Percentiles rank a stretch among this genome's conserved stretches.
Evolutionary conservation across 2,797 vertebrate species (phyloP).

Genomic region (Cirrhinus mrigala): DNA sequence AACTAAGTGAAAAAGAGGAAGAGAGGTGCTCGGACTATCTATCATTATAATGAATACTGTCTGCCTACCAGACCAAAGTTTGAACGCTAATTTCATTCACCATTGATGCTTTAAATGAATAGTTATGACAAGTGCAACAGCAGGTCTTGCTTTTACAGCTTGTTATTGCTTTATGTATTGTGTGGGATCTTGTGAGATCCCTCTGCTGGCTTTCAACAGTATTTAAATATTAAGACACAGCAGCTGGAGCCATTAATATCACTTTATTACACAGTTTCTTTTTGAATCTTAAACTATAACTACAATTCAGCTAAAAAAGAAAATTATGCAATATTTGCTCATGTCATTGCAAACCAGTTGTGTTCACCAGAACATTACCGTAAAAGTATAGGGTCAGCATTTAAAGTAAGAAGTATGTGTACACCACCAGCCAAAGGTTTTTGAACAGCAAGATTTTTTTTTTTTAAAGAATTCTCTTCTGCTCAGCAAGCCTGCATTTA

Average conservation of each 20-base stretch:
- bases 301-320: too few relatives aligned
- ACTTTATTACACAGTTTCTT: not conserved
- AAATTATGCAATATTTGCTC: not conserved
- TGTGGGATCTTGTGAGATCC: not conserved
- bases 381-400: not conserved
- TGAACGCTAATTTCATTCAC: slow-evolving; percentile 72
- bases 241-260: slow-evolving; percentile 4
- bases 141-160: slow-evolving; percentile 44
- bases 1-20: slow-evolving; percentile 57
- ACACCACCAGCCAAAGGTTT: too few relatives aligned
- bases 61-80: slow-evolving; percentile 71
- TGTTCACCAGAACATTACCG: not conserved
- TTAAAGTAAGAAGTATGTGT: too few relatives aligned
- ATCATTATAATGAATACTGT: slow-evolving; percentile 72
- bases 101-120: slow-evolving; percentile 62
- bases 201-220: not conserved
- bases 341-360: not conserved
- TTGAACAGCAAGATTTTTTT: too few relatives aligned
- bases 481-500: too few relatives aligned
- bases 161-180: slow-evolving; percentile 30
- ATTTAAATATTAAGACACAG: slow-evolving; percentile 14
- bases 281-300: not conserved
- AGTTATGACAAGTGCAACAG: slow-evolving; percentile 59
- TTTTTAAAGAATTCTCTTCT: too few relatives aligned
- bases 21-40: slow-evolving; percentile 70